Conservation (phyloP, 2,888 invertebrate genomes). For the Catocala fraxini region DNA sequence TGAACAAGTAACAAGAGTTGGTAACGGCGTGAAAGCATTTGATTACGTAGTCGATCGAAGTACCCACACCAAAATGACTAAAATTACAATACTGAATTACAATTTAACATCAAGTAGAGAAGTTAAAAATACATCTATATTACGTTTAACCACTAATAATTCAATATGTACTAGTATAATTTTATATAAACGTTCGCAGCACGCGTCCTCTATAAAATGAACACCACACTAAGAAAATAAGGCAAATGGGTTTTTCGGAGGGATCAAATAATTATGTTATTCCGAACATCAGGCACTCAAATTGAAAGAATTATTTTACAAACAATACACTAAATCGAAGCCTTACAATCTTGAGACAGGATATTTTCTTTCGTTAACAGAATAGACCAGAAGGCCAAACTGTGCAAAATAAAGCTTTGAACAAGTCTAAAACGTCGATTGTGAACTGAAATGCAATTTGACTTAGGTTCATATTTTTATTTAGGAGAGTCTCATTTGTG, state of each 20-base stretch:
- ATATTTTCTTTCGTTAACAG: conserved; percentile 4
- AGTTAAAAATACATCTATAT: conserved; percentile 65
- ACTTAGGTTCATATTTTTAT: too few relatives aligned
- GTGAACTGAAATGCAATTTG: too few relatives aligned
- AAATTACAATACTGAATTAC: conserved; percentile 63
- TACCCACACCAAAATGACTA: conserved; percentile 30
- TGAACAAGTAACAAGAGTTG: too few relatives aligned
- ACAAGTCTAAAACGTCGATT: too few relatives aligned
- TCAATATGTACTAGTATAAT: conserved; percentile 61
- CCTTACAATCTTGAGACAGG: conserved; percentile 26
- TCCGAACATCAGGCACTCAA: conserved; percentile 79
- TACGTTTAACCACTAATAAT: conserved; percentile 62
- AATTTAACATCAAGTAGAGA: conserved; percentile 68
- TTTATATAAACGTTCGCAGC: conserved; percentile 62
- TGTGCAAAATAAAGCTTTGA: too few relatives aligned
- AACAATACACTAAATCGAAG: conserved; percentile 44
- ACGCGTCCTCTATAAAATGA: conserved; percentile 67
- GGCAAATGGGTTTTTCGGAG: conserved; percentile 83
- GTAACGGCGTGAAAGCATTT: too few relatives aligned
- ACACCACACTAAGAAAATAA: conserved; percentile 82
- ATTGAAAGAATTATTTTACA: conserved; percentile 73
- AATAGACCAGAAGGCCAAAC: neutral
- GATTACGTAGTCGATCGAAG: conserved; percentile 43
- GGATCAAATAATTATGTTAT: conserved; percentile 78
- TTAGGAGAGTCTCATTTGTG: too few relatives aligned